These are phyloP conservation scores for Sturnira hondurensis DNA, from an alignment of 2,113 vertebrate species.

Conservation along the genomic window DNA sequence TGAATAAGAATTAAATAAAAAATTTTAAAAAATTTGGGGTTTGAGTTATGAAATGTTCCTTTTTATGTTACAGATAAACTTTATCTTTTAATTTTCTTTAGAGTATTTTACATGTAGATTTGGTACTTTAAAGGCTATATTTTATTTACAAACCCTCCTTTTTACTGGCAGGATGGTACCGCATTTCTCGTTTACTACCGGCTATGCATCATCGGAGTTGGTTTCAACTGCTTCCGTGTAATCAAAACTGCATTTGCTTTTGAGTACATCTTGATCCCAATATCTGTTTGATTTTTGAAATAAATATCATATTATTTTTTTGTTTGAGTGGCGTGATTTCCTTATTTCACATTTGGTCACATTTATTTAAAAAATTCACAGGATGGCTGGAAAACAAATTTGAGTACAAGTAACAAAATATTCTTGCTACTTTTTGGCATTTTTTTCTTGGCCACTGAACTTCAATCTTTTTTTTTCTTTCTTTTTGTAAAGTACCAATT, in stretches of 20 bases:
- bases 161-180: background rate
- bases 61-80: background rate
- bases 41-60: background rate
- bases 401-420: background rate
- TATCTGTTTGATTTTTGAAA: background rate
- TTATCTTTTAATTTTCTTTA: background rate
- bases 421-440: background rate
- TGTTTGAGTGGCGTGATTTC: background rate
- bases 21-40: background rate
- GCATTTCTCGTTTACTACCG: background rate
- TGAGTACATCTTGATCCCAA: background rate
- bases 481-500: background rate
- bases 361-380: conserved; percentile 1
- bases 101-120: background rate
- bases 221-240: background rate
- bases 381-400: background rate
- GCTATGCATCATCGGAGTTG: background rate
- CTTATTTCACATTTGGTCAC: background rate
- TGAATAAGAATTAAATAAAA: no score
- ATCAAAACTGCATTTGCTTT: background rate
- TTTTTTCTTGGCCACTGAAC: background rate
- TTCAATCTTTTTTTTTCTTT: background rate
- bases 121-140: background rate
- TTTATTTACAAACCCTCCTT: background rate
- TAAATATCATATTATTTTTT: conserved; percentile 24